phyloP scores from a whole-genome alignment of 2,888 invertebrate genomes.

The Chalcosyrphus nemorum region DNA sequence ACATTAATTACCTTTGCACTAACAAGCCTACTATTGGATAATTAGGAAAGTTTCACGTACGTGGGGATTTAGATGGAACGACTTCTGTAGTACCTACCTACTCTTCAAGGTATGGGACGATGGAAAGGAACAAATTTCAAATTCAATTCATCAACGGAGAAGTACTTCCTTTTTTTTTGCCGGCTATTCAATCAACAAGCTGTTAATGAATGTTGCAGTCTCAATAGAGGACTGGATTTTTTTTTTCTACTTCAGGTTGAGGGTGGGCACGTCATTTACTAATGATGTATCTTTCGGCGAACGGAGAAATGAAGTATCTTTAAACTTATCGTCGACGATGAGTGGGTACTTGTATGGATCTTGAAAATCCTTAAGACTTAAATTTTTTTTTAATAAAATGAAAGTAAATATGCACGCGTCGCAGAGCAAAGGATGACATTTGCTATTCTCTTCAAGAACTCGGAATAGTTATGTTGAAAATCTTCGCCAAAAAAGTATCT shows the following conservation, averaged over 20 bases:
- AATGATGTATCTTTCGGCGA: constrained; percentile 25
- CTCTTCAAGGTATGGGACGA: background rate
- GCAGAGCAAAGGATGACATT: no score
- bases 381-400: no score
- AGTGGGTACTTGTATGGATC: background rate
- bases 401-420: no score
- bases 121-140: background rate
- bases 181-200: constrained; percentile 5
- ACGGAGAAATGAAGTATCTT: background rate
- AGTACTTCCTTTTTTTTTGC: background rate
- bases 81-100: background rate
- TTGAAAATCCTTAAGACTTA: no score
- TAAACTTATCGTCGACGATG: background rate
- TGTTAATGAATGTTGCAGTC: constrained; percentile 33
- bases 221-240: background rate
- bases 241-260: no score
- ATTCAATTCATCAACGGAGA: background rate
- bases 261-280: background rate
- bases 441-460: no score
- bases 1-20: constrained; percentile 16
- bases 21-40: constrained; percentile 27
- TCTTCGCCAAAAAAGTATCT: no score
- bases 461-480: no score
- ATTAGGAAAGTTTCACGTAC: constrained; percentile 43
- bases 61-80: background rate